Percentiles rank a stretch among this genome's conserved stretches.
These are phyloP conservation scores for Lepus europaeus DNA, from an alignment of 2,113 vertebrate genomes.

Conservation along the genomic window DNA sequence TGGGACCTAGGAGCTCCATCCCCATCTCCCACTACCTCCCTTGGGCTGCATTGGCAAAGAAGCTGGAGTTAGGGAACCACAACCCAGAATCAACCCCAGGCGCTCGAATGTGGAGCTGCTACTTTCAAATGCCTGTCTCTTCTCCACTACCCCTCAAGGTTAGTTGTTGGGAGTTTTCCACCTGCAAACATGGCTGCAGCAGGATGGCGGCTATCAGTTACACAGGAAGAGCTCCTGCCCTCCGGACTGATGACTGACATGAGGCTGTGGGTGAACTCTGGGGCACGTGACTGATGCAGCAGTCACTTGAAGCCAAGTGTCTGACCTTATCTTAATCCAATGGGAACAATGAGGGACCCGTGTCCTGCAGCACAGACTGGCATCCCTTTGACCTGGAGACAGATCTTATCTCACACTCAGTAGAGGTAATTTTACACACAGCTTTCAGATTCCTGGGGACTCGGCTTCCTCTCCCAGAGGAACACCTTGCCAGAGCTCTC, in stretches of 20 bases:
- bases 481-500: not conserved
- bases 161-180: constrained; percentile 36
- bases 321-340: constrained; percentile 66
- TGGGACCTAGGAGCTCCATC: too few species aligned
- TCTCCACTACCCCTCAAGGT: not conserved
- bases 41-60: too few species aligned
- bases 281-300: not conserved
- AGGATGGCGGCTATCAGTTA: not conserved
- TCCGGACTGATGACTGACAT: not conserved
- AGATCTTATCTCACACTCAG: constrained; percentile 53
- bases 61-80: too few species aligned
- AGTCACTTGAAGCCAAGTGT: constrained; percentile 9
- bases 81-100: too few species aligned
- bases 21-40: too few species aligned
- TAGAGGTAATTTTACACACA: constrained; percentile 58
- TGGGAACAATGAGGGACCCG: constrained; percentile 58
- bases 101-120: too few species aligned
- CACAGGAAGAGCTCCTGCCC: not conserved
- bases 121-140: too few species aligned
- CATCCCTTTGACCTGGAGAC: constrained; percentile 67
- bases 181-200: constrained; percentile 1
- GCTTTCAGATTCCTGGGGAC: constrained; percentile 31
- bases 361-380: constrained; percentile 41
- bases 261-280: not conserved
- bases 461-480: not conserved